Evolutionary conservation across 2,113 vertebrate species (phyloP).

Genomic region (Anas platyrhynchos): DNA sequence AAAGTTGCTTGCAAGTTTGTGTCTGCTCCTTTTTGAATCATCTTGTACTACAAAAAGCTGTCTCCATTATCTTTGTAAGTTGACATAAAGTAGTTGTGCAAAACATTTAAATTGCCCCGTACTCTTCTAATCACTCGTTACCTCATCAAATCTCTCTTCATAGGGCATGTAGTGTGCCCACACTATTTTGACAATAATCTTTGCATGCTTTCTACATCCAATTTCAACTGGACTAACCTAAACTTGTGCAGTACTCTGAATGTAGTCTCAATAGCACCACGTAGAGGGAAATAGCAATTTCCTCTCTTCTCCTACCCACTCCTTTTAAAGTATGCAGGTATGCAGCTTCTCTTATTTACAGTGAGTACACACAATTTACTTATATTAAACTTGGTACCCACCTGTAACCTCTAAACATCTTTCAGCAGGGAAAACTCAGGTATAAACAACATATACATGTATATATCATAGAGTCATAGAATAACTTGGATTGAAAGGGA

Average conservation of each 20-base stretch:
- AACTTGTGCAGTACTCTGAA: background rate
- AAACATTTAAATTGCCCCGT: background rate
- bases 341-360: background rate
- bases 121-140: background rate
- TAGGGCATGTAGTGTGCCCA: background rate
- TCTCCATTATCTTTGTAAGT: background rate
- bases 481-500: no score
- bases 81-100: background rate
- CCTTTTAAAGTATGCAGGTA: background rate
- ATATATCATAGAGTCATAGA: no score
- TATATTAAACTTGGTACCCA: background rate
- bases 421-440: background rate
- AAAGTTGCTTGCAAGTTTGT: background rate
- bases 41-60: background rate
- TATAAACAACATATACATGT: no score
- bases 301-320: background rate
- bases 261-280: background rate
- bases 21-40: background rate
- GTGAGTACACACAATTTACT: background rate
- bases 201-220: background rate
- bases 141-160: background rate
- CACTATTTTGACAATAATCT: background rate
- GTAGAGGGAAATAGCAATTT: background rate
- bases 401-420: background rate
- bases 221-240: background rate